These are phyloP conservation scores for Selenia dentaria DNA, from an alignment of 2,888 invertebrate species.

Conservation along the genomic window DNA sequence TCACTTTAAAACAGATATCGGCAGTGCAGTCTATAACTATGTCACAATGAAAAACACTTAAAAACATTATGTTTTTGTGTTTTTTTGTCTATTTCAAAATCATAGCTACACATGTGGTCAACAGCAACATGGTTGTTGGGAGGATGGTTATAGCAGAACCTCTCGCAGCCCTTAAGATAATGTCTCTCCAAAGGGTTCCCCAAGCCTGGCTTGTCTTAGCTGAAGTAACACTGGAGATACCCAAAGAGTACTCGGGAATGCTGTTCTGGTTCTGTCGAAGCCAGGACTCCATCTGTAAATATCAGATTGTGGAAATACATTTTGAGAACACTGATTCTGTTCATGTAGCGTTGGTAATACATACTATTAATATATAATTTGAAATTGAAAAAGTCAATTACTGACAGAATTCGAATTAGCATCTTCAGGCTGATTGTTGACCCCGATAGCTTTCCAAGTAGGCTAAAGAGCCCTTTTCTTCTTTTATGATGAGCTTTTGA, in stretches of 20 bases:
- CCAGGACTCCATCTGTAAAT: slow-evolving; percentile 70
- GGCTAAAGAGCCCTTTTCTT: too few relatives aligned
- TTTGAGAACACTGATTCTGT: too few relatives aligned
- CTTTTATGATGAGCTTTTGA: too few relatives aligned
- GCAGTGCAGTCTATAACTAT: too few relatives aligned
- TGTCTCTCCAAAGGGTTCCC: slow-evolving; percentile 57
- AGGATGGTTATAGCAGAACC: slow-evolving; percentile 50
- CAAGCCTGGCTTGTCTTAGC: slow-evolving; percentile 60
- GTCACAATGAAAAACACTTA: background rate
- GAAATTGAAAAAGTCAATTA: too few relatives aligned
- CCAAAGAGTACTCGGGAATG: slow-evolving; percentile 55
- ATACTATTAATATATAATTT: too few relatives aligned
- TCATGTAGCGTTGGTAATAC: too few relatives aligned
- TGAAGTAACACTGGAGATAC: slow-evolving; percentile 54
- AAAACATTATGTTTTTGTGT: background rate
- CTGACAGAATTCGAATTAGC: too few relatives aligned
- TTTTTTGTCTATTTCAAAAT: slow-evolving; percentile 52
- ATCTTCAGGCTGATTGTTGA: too few relatives aligned
- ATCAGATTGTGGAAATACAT: background rate
- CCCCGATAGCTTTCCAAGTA: too few relatives aligned
- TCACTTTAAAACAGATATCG: too few relatives aligned
- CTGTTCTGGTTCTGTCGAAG: slow-evolving; percentile 44
- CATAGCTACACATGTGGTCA: slow-evolving; percentile 48
- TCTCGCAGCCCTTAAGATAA: slow-evolving; percentile 53
- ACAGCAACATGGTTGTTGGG: slow-evolving; percentile 52